Percentiles rank a stretch among this genome's conserved stretches.
Evolutionary conservation across 2,113 vertebrate species (phyloP).

Genomic region (Rhagologus leucostigma): DNA sequence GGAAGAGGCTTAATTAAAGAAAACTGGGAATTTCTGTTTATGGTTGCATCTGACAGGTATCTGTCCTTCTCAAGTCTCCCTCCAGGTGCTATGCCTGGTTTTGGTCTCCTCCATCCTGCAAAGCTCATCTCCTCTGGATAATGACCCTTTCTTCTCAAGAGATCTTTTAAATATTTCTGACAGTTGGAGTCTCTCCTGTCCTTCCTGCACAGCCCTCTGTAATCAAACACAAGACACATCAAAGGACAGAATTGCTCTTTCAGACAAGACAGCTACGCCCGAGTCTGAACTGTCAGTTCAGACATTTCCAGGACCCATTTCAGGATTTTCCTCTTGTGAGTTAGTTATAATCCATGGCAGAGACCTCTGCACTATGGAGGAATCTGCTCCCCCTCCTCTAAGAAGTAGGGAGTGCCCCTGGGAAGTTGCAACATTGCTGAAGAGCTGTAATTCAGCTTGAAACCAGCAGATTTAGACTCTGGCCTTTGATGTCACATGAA

Average conservation of each 20-base stretch:
- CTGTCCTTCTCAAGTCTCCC: not conserved
- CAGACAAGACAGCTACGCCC: not conserved
- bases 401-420: not conserved
- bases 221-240: not conserved
- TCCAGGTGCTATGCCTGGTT: not conserved
- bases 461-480: not conserved
- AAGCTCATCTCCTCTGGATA: not conserved
- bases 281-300: not conserved
- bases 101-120: not conserved
- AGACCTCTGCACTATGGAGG: not conserved
- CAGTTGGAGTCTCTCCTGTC: not conserved
- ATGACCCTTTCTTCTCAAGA: not conserved
- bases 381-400: not conserved
- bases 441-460: not conserved
- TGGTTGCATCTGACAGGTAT: not conserved
- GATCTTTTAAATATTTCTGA: not conserved
- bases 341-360: not conserved
- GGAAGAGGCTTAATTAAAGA: slow-evolving; percentile 7
- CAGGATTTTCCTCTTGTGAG: not conserved
- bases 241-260: not conserved
- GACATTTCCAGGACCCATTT: not conserved
- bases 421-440: not conserved
- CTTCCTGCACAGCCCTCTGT: not conserved
- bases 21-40: not conserved
- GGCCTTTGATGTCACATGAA: not conserved